A percentile compares a stretch with the other conserved stretches of the same genome.
phyloP scores from a whole-genome alignment of 2,113 vertebrate genomes.

The Natator depressus region DNA sequence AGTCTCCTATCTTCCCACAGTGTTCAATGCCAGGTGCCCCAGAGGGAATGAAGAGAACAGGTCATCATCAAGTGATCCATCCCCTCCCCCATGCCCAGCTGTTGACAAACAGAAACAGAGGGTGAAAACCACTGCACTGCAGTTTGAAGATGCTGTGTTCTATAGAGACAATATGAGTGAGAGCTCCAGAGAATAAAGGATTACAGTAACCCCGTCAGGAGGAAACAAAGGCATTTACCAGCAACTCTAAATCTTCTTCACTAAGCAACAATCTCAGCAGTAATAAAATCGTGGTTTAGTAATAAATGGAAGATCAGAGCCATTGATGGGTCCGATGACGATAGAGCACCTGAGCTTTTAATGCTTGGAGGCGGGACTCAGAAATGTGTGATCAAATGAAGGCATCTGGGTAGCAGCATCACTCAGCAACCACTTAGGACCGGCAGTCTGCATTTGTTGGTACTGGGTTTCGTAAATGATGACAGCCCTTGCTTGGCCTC shows the following conservation, averaged over 20 bases:
- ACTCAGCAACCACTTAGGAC: not conserved
- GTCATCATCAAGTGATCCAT: too few species aligned
- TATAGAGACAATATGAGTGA: not conserved
- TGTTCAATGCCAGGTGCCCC: too few species aligned
- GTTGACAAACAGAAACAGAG: too few species aligned
- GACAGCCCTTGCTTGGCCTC: not conserved
- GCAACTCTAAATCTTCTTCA: not conserved
- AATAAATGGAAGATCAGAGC: not conserved
- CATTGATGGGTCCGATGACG: not conserved
- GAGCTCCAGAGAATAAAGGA: not conserved
- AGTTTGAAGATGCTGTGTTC: not conserved
- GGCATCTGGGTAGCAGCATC: not conserved
- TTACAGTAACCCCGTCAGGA: not conserved
- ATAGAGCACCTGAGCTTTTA: not conserved
- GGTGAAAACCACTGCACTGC: fast-evolving
- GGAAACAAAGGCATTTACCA: not conserved
- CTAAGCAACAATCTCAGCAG: not conserved
- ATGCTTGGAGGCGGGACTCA: not conserved
- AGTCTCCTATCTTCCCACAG: too few species aligned
- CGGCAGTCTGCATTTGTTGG: not conserved
- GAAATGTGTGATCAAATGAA: not conserved
- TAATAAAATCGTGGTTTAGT: not conserved
- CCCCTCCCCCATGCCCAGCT: too few species aligned
- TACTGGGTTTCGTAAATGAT: not conserved
- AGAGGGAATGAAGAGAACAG: too few species aligned